Conservation (phyloP, 2,888 invertebrate species). For the Pandemis cinnamomeana region DNA sequence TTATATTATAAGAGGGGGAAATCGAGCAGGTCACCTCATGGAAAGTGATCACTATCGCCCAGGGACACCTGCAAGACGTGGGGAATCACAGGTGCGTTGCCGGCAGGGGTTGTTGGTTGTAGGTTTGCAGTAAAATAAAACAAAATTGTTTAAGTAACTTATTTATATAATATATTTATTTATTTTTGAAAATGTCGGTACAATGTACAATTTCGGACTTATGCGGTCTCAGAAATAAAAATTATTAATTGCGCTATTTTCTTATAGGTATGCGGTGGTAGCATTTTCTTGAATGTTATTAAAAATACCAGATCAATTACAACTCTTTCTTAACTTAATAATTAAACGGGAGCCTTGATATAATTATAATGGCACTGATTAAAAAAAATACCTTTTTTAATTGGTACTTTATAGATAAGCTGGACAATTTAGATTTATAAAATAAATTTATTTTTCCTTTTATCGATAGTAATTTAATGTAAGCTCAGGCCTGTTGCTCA, state of each 20-base stretch:
- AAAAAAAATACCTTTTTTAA: background rate
- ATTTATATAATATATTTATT: conserved; percentile 71
- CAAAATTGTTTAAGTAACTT: conserved; percentile 71
- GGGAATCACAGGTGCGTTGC: no score
- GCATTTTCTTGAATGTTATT: no score
- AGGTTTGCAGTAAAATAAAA: conserved; percentile 54
- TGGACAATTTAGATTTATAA: background rate
- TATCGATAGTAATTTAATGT: background rate
- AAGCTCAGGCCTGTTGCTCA: background rate
- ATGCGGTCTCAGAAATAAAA: conserved; percentile 61
- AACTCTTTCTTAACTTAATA: background rate
- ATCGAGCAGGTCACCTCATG: no score
- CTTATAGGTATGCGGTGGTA: conserved; percentile 31
- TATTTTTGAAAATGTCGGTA: conserved; percentile 78
- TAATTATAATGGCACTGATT: background rate
- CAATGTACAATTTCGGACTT: conserved; percentile 77
- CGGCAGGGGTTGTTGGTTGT: no score
- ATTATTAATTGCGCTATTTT: conserved; percentile 32
- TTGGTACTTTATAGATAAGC: background rate
- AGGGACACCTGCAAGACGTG: no score
- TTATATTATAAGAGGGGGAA: no score
- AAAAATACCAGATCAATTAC: background rate
- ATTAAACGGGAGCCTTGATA: background rate
- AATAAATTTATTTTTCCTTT: background rate
- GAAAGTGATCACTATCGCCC: no score